These are phyloP conservation scores for Poecilia latipinna DNA, from an alignment of 2,113 vertebrate genomes.

Conservation along the genomic window DNA sequence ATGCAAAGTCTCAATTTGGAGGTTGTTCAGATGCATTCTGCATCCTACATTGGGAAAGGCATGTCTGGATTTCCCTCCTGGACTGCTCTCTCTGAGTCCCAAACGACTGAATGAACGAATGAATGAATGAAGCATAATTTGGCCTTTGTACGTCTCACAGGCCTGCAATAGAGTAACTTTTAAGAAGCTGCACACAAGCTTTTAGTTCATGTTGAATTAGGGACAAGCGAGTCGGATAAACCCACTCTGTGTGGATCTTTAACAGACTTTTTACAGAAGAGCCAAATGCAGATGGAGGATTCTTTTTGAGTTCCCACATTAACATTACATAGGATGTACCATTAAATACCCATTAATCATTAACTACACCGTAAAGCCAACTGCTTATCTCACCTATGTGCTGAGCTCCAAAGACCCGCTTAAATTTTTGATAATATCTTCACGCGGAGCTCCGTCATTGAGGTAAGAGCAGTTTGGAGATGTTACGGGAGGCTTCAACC, in stretches of 20 bases:
- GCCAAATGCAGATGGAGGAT: not conserved
- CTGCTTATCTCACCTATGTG: constrained; percentile 18
- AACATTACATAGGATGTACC: constrained; percentile 12
- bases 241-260: not conserved
- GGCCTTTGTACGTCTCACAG: not conserved
- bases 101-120: not conserved
- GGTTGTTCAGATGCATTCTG: too few relatives aligned
- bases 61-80: too few relatives aligned
- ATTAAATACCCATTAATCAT: constrained; percentile 17
- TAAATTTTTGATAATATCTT: constrained; percentile 49
- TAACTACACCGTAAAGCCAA: constrained; percentile 10
- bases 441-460: constrained; percentile 15
- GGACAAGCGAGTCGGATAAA: not conserved
- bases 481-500: constrained; percentile 8
- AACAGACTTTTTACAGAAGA: constrained; percentile 1
- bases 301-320: constrained; percentile 2
- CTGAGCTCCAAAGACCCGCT: constrained; percentile 20
- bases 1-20: too few relatives aligned
- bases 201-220: not conserved
- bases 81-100: too few relatives aligned
- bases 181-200: not conserved
- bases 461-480: constrained; percentile 5
- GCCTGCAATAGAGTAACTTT: not conserved
- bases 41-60: too few relatives aligned
- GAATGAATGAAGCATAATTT: not conserved